Evolutionary conservation across 2,888 invertebrate genomes (phyloP).

Genomic region (Anthophora plumipes): DNA sequence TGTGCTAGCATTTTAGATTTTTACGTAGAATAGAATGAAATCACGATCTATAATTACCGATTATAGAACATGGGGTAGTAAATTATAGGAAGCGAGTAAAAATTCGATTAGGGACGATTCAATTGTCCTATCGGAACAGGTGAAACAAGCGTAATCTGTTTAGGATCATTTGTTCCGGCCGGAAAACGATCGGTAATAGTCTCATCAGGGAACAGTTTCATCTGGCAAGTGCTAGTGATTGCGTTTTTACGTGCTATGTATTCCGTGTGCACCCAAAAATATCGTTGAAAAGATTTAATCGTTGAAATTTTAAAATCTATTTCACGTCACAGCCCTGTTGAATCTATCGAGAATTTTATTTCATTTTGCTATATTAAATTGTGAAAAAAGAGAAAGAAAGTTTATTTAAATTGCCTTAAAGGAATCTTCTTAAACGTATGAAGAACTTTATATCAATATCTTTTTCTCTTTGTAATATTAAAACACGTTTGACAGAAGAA

Average conservation of each 20-base stretch:
- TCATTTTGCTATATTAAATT: neutral
- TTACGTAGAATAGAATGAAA: too few species aligned
- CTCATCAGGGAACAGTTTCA: constrained; percentile 60
- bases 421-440: neutral
- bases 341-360: neutral
- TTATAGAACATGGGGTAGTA: neutral
- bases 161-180: constrained; percentile 67
- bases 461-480: neutral
- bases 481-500: neutral
- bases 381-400: neutral
- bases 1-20: too few species aligned
- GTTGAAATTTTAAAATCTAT: neutral
- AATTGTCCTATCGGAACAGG: constrained; percentile 48
- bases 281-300: neutral
- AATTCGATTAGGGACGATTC: constrained; percentile 56
- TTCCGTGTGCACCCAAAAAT: constrained; percentile 16
- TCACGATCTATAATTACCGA: neutral
- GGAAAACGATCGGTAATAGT: constrained; percentile 62
- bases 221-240: constrained; percentile 59
- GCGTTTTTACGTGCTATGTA: constrained; percentile 52
- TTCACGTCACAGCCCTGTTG: neutral
- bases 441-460: neutral
- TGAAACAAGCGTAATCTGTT: constrained; percentile 63
- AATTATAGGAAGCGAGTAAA: constrained; percentile 18
- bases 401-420: neutral